These are phyloP conservation scores for Hippocampus comes DNA, from an alignment of 2,113 vertebrate species.

Conservation along the genomic window DNA sequence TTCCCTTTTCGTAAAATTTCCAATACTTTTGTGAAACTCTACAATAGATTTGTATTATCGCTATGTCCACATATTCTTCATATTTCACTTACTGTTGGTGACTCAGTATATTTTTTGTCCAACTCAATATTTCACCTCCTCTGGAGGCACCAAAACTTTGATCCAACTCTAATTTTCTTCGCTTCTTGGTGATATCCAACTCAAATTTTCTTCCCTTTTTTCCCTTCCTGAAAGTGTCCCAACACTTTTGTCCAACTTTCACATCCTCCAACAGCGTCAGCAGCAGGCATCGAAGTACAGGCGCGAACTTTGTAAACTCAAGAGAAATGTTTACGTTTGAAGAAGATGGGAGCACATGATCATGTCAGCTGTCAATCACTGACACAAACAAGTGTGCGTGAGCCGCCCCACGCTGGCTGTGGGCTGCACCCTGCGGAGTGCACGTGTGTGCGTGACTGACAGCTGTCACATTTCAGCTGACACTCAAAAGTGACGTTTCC, in stretches of 20 bases:
- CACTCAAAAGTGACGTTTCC: slow-evolving; percentile 1
- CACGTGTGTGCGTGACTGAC: neutral
- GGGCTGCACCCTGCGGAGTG: neutral
- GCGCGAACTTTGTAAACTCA: neutral
- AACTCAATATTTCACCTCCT: too few species aligned
- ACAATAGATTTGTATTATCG: too few species aligned
- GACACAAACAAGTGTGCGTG: neutral
- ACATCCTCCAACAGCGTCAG: neutral
- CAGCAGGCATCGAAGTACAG: neutral
- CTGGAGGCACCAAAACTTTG: too few species aligned
- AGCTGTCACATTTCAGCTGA: neutral
- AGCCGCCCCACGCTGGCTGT: neutral
- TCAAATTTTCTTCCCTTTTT: too few species aligned
- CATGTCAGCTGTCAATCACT: neutral
- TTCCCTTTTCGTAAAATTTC: too few species aligned
- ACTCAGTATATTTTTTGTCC: too few species aligned
- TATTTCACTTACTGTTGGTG: too few species aligned
- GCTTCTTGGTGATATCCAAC: too few species aligned
- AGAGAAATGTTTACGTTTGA: neutral
- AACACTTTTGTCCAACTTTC: neutral
- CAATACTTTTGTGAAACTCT: too few species aligned
- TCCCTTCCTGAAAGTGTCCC: neutral
- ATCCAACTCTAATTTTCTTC: too few species aligned
- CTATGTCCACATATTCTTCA: too few species aligned
- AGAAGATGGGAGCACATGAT: neutral